These are phyloP conservation scores for Coelopa pilipes DNA, from an alignment of 2,888 invertebrate species.

Conservation along the genomic window DNA sequence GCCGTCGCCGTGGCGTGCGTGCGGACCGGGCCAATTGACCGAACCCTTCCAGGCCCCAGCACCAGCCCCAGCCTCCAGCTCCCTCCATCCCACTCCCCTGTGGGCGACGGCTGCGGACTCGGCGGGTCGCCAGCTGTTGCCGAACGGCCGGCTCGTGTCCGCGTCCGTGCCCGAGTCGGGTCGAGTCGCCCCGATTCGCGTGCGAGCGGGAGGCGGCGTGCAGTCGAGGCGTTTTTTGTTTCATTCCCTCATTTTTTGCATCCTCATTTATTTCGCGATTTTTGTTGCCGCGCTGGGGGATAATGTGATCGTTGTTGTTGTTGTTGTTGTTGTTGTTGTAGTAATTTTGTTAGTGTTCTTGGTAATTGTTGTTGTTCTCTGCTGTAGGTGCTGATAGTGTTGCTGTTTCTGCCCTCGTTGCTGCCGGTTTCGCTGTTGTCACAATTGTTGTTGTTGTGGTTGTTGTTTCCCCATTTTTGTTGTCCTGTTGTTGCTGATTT, in stretches of 20 bases:
- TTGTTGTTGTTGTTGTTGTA: too few species aligned
- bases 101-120: too few species aligned
- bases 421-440: too few species aligned
- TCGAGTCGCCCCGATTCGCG: too few species aligned
- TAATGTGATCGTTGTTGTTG: too few species aligned
- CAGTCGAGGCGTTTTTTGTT: slow-evolving; percentile 3
- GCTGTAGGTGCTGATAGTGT: too few species aligned
- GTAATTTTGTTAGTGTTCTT: too few species aligned
- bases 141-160: background rate
- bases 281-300: background rate
- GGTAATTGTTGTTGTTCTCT: too few species aligned
- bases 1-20: background rate
- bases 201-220: too few species aligned
- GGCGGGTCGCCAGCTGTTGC: background rate
- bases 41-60: background rate
- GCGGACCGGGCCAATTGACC: slow-evolving; percentile 12
- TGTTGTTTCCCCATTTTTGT: background rate
- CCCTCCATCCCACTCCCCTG: too few species aligned
- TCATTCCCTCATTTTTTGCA: background rate
- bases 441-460: background rate
- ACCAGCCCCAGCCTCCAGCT: too few species aligned
- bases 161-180: background rate
- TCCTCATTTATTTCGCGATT: background rate
- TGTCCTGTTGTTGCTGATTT: background rate
- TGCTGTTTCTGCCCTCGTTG: too few species aligned